Evolutionary conservation across 1,140 invertebrate genomes (phyloP).

Genomic region (Drosophila parvula): DNA sequence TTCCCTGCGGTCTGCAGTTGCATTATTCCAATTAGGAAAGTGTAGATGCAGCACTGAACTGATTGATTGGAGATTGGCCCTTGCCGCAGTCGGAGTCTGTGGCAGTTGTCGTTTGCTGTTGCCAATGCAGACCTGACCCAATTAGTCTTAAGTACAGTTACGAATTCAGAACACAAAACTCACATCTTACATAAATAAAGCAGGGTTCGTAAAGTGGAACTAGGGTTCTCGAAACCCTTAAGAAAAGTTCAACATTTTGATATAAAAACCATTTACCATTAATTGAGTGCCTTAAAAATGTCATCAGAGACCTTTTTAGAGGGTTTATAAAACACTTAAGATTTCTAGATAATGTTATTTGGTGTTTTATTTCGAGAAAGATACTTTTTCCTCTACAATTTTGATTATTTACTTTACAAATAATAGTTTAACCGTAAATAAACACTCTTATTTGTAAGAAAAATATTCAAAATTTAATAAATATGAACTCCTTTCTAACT

Average conservation of each 20-base stretch:
- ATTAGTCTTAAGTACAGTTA: slow-evolving; percentile 34
- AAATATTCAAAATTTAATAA: background rate
- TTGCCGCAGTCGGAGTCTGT: slow-evolving; percentile 11
- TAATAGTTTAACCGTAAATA: no score
- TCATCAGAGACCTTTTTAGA: no score
- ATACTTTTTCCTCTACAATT: no score
- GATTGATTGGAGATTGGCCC: slow-evolving; percentile 42
- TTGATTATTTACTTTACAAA: no score
- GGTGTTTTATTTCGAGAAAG: no score
- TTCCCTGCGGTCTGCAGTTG: slow-evolving; percentile 38
- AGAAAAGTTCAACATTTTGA: background rate
- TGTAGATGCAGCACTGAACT: slow-evolving; percentile 39
- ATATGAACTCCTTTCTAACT: background rate
- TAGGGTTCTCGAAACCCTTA: no score
- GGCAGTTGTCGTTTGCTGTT: background rate
- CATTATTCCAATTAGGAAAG: slow-evolving; percentile 50
- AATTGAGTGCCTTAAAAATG: no score
- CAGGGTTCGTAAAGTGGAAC: background rate
- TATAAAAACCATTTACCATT: no score
- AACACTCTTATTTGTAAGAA: no score
- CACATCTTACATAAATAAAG: slow-evolving; percentile 26
- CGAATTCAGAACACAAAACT: slow-evolving; percentile 33
- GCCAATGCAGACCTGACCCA: slow-evolving; percentile 4
- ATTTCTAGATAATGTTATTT: no score
- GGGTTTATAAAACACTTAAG: no score